Evolutionary conservation across 2,888 invertebrate species (phyloP), one percentile per base, ranked within the genome.

Genomic region (Coecobrya sp.): DNA sequence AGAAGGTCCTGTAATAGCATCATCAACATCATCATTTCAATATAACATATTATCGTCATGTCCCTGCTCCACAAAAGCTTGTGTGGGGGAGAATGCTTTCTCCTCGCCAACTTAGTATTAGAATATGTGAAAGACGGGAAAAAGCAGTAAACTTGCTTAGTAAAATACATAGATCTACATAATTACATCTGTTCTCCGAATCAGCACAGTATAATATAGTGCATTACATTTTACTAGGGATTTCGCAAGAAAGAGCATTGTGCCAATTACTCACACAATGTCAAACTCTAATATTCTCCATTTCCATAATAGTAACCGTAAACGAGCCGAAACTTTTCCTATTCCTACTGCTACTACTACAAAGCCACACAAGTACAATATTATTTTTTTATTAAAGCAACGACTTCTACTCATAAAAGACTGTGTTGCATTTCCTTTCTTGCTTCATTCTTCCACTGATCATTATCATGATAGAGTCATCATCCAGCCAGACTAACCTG

Each of bases 191-290:
- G 36, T 81, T 55, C 25, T 81, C 55, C 27, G 45, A 30, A 76
- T 45, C 49, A 49, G 30, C 1, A 76, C n/a, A n/a, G n/a, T n/a
- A n/a, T n/a, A n/a, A 13, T 5, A 45, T 59, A 62, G 59, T 62
- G 30, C 59, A 82, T 55, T 36, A 52, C 55, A 55, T 73, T 68
- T 73, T 86, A 55, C 22, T 73, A 55, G 73, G 86, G 68, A 86
- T 86, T 86, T 86, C 45, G 73, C 68, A 70, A 36, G 55, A 68
- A n/a, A 30, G 86, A 65, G 86, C 86, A 86, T 86, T 68, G 86
- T 87, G 79, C 87, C 87, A 87, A 87, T 87, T 79, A 87, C 59
- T 87, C 42, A 45, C 36, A 19, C 76, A 76, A 87, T 87, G 87
- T 62, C 87, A 87, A 79, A 79, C 55, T 79, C 76, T 73, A 59